phyloP scores from a whole-genome alignment of 2,113 vertebrate species.

The Coracopsis vasa region DNA sequence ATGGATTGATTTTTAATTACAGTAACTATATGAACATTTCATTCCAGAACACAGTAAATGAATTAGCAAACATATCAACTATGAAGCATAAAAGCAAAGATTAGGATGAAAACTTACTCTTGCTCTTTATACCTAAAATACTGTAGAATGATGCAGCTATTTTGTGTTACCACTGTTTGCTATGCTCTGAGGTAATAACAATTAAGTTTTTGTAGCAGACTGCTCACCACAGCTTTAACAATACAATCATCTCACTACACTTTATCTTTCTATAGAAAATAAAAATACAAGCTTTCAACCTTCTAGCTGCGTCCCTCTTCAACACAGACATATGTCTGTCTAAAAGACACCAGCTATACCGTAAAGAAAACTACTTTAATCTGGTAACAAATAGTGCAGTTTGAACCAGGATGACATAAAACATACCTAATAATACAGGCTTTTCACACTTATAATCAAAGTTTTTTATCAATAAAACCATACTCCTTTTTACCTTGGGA shows the following conservation, averaged over 20 bases:
- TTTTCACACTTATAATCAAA: background rate
- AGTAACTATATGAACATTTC: background rate
- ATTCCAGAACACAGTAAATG: background rate
- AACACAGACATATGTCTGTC: background rate
- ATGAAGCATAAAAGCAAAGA: background rate
- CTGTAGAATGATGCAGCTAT: background rate
- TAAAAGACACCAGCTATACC: background rate
- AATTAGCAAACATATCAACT: background rate
- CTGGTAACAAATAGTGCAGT: background rate
- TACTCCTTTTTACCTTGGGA: constrained; percentile 78
- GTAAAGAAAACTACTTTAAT: background rate
- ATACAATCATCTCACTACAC: background rate
- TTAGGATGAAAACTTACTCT: background rate
- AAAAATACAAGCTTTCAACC: background rate
- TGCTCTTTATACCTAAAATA: background rate
- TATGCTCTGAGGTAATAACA: background rate
- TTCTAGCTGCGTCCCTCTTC: background rate
- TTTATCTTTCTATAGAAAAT: background rate
- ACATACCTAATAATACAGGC: background rate
- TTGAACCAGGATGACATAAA: background rate
- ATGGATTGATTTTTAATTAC: background rate
- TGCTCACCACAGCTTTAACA: background rate
- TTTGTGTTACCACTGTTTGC: background rate
- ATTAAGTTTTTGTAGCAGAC: background rate
- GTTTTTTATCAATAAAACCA: background rate